Conservation (phyloP, 2,797 vertebrate genomes). For the Sebastes steindachneri region DNA sequence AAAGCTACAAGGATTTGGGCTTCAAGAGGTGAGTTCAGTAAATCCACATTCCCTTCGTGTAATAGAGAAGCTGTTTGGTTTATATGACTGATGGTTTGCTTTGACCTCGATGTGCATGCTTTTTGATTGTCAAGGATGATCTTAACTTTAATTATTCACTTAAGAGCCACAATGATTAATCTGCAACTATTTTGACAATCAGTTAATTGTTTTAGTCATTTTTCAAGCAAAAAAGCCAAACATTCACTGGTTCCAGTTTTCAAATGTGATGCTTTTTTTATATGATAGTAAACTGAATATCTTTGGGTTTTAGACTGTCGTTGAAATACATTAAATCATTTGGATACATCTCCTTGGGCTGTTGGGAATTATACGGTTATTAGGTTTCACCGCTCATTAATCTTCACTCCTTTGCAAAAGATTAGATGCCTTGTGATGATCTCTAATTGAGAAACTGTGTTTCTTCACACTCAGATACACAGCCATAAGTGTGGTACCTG, state of each 20-base stretch:
- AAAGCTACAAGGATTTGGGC: slow-evolving; percentile 85
- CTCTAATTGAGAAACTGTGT: not conserved
- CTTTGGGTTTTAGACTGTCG: not conserved
- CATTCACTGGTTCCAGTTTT: not conserved
- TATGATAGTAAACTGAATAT: not conserved
- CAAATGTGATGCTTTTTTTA: not conserved
- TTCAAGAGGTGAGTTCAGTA: slow-evolving; percentile 83
- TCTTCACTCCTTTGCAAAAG: not conserved
- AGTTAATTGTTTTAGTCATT: rapidly evolving
- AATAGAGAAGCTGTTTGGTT: not conserved
- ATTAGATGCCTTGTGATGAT: not conserved
- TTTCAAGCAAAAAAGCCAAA: not conserved
- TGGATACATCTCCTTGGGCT: not conserved
- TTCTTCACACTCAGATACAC: slow-evolving; percentile 77
- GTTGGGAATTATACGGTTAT: not conserved
- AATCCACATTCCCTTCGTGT: not conserved
- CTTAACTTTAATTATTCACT: not conserved
- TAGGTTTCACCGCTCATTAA: not conserved
- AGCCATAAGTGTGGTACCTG: slow-evolving; percentile 82
- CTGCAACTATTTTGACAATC: no score
- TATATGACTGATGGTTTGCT: not conserved
- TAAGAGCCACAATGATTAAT: not conserved
- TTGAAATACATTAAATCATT: not conserved
- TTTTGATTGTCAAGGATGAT: not conserved
- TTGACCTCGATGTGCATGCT: not conserved